These are phyloP conservation scores for Protophormia terraenovae DNA, from an alignment of 2,888 invertebrate species.

Conservation along the genomic window DNA sequence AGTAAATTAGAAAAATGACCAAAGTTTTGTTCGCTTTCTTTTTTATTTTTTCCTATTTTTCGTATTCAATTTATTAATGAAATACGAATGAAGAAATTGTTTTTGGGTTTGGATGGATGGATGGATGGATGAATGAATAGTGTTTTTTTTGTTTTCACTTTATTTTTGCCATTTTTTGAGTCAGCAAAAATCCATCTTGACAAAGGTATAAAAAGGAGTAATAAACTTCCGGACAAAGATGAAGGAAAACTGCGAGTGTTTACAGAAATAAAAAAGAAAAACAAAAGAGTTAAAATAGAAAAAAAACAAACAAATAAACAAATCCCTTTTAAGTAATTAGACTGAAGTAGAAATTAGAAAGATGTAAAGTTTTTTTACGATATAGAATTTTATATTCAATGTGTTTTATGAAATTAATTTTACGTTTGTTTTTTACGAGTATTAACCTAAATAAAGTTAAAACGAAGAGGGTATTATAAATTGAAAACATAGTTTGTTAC, in stretches of 20 bases:
- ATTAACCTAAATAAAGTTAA: no score
- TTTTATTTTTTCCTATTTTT: conserved; percentile 14
- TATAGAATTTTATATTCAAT: conserved; percentile 6
- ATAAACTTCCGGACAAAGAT: not conserved
- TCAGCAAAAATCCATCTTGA: conserved; percentile 18
- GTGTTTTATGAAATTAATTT: conserved; percentile 7
- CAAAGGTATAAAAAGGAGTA: conserved; percentile 9
- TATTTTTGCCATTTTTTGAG: not conserved
- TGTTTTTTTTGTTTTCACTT: not conserved
- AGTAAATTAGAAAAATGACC: conserved; percentile 25
- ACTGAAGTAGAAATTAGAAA: conserved; percentile 32
- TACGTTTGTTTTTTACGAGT: no score
- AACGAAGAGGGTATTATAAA: no score
- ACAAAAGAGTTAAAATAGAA: not conserved
- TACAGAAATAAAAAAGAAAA: not conserved
- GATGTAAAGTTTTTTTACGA: not conserved
- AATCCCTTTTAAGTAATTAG: conserved; percentile 48
- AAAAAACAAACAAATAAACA: no score
- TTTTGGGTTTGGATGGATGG: no score
- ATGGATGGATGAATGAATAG: not conserved
- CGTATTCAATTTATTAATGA: conserved; percentile 39
- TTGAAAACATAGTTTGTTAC: no score
- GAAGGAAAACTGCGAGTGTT: not conserved
- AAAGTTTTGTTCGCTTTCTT: not conserved
- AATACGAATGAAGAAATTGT: not conserved